These are phyloP conservation scores for Clamator glandarius DNA, from an alignment of 2,797 vertebrate species.

Conservation along the genomic window DNA sequence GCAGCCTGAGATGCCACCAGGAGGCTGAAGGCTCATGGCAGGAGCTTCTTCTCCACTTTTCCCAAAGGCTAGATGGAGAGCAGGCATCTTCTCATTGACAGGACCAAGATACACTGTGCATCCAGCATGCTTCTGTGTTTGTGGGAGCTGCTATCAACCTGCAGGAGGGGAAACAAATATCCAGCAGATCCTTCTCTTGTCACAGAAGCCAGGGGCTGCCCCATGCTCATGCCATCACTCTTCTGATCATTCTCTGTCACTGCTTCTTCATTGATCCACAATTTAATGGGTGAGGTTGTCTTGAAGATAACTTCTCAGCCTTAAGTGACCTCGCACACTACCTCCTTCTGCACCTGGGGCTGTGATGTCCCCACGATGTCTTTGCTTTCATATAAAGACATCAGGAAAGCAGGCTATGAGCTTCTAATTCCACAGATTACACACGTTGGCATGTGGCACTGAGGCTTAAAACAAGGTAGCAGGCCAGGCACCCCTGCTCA, in stretches of 20 bases:
- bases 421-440: not conserved
- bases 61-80: not conserved
- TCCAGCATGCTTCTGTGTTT: not conserved
- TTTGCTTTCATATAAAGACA: not conserved
- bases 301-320: not conserved
- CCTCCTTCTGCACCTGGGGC: not conserved
- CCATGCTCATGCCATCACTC: rapidly evolving
- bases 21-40: not conserved
- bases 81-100: rapidly evolving
- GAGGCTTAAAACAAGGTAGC: not conserved
- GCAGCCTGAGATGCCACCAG: not conserved
- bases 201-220: rapidly evolving
- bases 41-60: not conserved
- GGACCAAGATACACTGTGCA: not conserved
- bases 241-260: not conserved
- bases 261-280: not conserved
- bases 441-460: not conserved
- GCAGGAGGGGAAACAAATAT: not conserved
- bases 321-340: not conserved
- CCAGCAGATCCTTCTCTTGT: rapidly evolving
- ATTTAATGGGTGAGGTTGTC: not conserved
- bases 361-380: rapidly evolving
- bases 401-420: too few species aligned
- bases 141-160: not conserved
- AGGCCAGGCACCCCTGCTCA: not conserved